These are phyloP conservation scores for Argentina silus DNA, from an alignment of 2,797 vertebrate genomes.

Conservation along the genomic window DNA sequence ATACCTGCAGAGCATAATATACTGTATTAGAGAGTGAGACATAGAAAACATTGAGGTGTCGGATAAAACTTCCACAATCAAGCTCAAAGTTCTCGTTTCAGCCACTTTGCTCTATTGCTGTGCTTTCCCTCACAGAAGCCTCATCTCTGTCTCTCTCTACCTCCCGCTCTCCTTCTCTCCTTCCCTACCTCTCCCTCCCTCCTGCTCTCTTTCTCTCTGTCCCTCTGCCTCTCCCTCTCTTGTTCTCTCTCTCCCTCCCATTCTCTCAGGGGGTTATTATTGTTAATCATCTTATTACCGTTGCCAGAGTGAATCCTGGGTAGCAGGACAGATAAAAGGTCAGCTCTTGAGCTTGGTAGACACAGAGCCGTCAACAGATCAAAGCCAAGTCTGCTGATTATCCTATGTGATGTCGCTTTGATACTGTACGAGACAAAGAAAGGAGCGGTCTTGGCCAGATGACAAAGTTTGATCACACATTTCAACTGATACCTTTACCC, in stretches of 20 bases:
- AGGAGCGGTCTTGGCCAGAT: conserved; percentile 55
- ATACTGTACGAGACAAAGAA: conserved; percentile 72
- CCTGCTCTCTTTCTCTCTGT: conserved; percentile 15
- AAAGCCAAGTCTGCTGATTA: conserved; percentile 67
- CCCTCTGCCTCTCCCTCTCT: conserved; percentile 14
- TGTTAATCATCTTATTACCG: conserved; percentile 79
- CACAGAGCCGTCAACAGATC: conserved; percentile 72
- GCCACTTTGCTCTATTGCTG: too few species aligned
- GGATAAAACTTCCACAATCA: too few species aligned
- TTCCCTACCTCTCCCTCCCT: conserved; percentile 20
- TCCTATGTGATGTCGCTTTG: conserved; percentile 70
- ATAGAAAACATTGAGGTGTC: too few species aligned
- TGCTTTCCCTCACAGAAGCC: too few species aligned
- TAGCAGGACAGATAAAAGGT: conserved; percentile 76
- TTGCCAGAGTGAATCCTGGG: conserved; percentile 67
- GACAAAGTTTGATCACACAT: conserved; percentile 75
- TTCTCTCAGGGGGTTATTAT: conserved; percentile 74
- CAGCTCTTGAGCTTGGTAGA: conserved; percentile 65
- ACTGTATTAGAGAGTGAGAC: too few species aligned
- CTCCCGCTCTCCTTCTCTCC: conserved; percentile 1
- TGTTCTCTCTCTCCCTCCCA: conserved; percentile 1
- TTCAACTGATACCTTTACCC: conserved; percentile 70
- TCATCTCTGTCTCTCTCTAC: background rate
- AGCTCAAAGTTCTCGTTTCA: too few species aligned
- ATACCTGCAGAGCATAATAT: background rate